Conservation (phyloP, 2,113 vertebrate species). For the Cynopterus brachyotis region DNA sequence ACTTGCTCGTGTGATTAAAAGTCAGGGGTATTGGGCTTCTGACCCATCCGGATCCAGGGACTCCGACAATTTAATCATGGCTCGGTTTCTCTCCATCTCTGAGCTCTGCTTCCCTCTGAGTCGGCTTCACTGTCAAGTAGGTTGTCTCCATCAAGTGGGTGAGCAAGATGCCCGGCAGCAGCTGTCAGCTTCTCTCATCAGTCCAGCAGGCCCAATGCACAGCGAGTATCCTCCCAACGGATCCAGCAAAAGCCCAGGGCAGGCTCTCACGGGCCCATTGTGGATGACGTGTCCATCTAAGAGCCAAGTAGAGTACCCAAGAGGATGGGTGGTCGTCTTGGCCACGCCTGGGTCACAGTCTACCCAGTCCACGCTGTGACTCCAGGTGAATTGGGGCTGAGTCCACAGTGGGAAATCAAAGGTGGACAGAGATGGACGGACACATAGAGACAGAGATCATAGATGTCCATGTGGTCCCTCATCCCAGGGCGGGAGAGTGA, state of each 20-base stretch:
- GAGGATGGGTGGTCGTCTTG: background rate
- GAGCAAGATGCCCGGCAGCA: background rate
- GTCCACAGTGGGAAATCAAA: background rate
- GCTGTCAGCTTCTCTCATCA: background rate
- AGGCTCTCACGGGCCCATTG: background rate
- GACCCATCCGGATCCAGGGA: background rate
- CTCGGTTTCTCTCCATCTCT: accelerated
- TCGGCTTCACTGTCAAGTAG: background rate
- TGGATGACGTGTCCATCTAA: background rate
- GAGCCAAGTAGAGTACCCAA: background rate
- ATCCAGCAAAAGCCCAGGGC: background rate
- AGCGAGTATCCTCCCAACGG: background rate
- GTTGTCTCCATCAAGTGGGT: accelerated
- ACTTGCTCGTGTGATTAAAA: too few species aligned
- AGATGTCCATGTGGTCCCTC: background rate
- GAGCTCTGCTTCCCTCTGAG: background rate
- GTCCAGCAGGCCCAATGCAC: accelerated
- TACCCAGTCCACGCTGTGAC: accelerated
- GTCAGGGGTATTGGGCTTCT: background rate
- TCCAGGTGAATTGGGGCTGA: background rate
- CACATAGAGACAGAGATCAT: background rate
- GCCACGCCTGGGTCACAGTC: background rate
- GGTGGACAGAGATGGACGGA: background rate
- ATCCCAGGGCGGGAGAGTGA: background rate
- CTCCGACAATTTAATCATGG: accelerated